Base-by-base conservation (phyloP, 2,888 invertebrate species). In the Drosophila merina region DNA sequence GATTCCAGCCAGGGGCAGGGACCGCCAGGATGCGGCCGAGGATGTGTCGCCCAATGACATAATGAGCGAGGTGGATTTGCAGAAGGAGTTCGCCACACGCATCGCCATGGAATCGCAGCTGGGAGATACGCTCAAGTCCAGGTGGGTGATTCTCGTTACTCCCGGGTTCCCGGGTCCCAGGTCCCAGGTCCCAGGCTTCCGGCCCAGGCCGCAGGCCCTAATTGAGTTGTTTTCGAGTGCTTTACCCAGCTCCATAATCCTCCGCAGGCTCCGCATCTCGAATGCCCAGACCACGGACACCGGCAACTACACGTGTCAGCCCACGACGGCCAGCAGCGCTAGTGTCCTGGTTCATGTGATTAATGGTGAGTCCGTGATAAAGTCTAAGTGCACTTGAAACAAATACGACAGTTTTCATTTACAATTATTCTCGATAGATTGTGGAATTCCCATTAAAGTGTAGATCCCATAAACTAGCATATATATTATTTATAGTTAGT, bases 321-420 rank as follows among this genome's bases (percentile, higher is more conserved):
- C 97, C 9, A 97, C 97, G 38, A 95, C 96, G 91, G 96, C 97
- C 55, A 95, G 95, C 83, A 94, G 95, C 40, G 95, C 96, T 74
- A 96, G 95, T 81, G 96, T 97, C 88, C 96, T 96, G 91, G 96
- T 97, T 74, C 97, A 97, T 92, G 96, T 97, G 89, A 96, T 97
- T 91, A 96, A 96, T 92, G 97, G 96, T 96, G 92, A 93, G 93
- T 88, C 48, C 14, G 12, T 42, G 38, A 38, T 50, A n/a, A 8
- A 10, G 69, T 33, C 36, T 50, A 36, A 47, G 57, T 40, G 14
- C 57, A 57, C 57, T 28, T 2, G 3, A n/a, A n/a, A 28, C 4
- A 14, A 42, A 10, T 20, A 20, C 20, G 20, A 20, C 20, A 20
- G 20, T 20, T 20, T 20, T 20, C 20, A 20, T 20, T 20, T 20